Percentiles rank a stretch among this genome's conserved stretches.
Conservation (phyloP, 2,113 vertebrate genomes). For the Campylorhamphus procurvoides region DNA sequence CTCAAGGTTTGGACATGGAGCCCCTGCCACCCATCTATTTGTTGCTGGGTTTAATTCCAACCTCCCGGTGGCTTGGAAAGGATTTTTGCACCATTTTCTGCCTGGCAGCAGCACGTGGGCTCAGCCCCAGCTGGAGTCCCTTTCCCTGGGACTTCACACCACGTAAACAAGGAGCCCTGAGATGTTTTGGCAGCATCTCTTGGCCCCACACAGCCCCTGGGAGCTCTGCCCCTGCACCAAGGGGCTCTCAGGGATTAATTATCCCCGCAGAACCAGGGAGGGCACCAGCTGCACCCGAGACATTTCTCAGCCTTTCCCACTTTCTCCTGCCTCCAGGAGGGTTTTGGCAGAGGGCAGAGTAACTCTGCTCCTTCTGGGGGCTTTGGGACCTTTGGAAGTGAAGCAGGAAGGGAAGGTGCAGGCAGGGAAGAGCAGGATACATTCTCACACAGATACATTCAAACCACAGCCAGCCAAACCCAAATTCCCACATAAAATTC, state of each 20-base stretch:
- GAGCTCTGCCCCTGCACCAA: neutral
- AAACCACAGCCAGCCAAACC: fast-evolving
- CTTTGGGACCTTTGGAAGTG: neutral
- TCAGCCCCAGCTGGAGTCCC: neutral
- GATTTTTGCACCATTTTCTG: neutral
- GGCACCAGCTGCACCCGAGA: neutral
- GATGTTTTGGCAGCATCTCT: neutral
- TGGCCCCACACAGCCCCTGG: neutral
- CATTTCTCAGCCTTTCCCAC: neutral
- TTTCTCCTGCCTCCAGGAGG: neutral
- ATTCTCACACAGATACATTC: fast-evolving
- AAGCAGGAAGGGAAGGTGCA: neutral
- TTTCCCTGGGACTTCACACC: neutral
- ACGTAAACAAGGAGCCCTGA: constrained; percentile 11
- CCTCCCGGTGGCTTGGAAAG: fast-evolving
- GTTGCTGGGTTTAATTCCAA: neutral
- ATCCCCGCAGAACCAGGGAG: neutral
- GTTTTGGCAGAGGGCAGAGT: neutral
- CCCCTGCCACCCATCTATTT: neutral
- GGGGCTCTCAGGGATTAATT: constrained; percentile 21
- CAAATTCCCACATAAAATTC: neutral
- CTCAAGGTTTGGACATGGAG: neutral
- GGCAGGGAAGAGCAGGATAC: neutral
- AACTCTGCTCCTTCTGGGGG: neutral
- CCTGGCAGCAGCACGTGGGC: fast-evolving